A percentile compares a stretch with the other conserved stretches of the same genome.
These are phyloP conservation scores for Trissolcus japonicus DNA, from an alignment of 2,888 invertebrate species.

Conservation along the genomic window DNA sequence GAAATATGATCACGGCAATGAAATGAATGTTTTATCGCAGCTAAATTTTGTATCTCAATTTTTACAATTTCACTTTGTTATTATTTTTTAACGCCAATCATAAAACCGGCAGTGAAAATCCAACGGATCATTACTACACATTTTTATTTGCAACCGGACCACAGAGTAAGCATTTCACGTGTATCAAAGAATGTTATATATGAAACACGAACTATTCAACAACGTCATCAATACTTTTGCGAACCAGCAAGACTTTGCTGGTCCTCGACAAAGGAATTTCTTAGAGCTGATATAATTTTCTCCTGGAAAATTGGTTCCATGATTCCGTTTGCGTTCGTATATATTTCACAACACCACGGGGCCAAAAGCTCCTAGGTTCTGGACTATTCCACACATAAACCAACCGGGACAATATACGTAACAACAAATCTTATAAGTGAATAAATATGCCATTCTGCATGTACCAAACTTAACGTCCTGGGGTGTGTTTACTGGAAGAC, in stretches of 20 bases:
- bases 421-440: slow-evolving; percentile 44
- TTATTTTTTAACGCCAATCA: too few relatives aligned
- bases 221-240: slow-evolving; percentile 32
- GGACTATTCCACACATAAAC: slow-evolving; percentile 65
- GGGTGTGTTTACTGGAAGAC: slow-evolving; percentile 36
- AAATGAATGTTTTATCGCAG: too few relatives aligned
- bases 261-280: slow-evolving; percentile 44
- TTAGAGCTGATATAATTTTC: slow-evolving; percentile 45
- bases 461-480: slow-evolving; percentile 31
- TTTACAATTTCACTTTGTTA: too few relatives aligned
- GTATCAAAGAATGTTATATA: too few relatives aligned
- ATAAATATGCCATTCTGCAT: slow-evolving; percentile 38
- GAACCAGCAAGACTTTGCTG: slow-evolving; percentile 25
- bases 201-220: too few relatives aligned
- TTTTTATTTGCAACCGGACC: too few relatives aligned
- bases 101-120: too few relatives aligned
- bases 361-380: slow-evolving; percentile 68
- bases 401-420: slow-evolving; percentile 64
- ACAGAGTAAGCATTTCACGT: too few relatives aligned
- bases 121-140: too few relatives aligned
- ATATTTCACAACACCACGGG: slow-evolving; percentile 59
- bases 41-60: too few relatives aligned
- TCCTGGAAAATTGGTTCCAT: slow-evolving; percentile 49
- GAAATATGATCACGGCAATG: too few relatives aligned
- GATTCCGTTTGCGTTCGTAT: slow-evolving; percentile 46